phyloP scores from a whole-genome alignment of 2,797 vertebrate species.

The Chaetodon trifasciatus region DNA sequence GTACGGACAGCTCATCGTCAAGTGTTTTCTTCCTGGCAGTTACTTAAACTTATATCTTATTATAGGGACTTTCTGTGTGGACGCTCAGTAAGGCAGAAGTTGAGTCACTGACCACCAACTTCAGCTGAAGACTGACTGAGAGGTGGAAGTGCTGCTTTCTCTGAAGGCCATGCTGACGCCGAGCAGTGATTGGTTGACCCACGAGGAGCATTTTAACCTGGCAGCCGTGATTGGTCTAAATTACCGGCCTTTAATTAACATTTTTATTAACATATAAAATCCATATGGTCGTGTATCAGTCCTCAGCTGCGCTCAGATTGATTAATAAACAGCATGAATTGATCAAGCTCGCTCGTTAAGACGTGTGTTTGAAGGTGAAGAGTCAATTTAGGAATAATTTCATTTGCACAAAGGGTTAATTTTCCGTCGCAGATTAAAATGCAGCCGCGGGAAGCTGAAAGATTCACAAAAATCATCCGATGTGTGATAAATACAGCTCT shows the following conservation, averaged over 20 bases:
- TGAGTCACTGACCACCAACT: conserved; percentile 2
- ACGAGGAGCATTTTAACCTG: neutral
- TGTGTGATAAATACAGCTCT: neutral
- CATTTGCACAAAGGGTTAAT: conserved; percentile 56
- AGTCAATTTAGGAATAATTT: neutral
- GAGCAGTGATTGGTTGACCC: conserved; percentile 48
- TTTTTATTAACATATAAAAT: neutral
- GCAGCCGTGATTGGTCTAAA: neutral
- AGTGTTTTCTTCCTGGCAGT: neutral
- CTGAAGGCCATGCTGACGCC: conserved; percentile 20
- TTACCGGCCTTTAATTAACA: neutral
- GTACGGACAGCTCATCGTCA: neutral
- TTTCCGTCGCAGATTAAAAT: neutral
- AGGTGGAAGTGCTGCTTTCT: conserved; percentile 8
- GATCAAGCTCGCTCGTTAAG: fast-evolving
- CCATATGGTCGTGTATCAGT: fast-evolving
- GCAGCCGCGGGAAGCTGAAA: fast-evolving
- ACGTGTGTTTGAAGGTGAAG: neutral
- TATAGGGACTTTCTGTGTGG: neutral
- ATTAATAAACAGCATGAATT: neutral
- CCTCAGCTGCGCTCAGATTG: neutral
- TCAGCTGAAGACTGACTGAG: neutral
- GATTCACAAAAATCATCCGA: fast-evolving
- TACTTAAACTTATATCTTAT: neutral
- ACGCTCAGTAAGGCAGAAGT: neutral